A percentile compares a stretch with the other conserved stretches of the same genome.
These are phyloP conservation scores for Cladopsammia gracilis DNA, from an alignment of 64 coral and sea anemone species.

Conservation along the genomic window DNA sequence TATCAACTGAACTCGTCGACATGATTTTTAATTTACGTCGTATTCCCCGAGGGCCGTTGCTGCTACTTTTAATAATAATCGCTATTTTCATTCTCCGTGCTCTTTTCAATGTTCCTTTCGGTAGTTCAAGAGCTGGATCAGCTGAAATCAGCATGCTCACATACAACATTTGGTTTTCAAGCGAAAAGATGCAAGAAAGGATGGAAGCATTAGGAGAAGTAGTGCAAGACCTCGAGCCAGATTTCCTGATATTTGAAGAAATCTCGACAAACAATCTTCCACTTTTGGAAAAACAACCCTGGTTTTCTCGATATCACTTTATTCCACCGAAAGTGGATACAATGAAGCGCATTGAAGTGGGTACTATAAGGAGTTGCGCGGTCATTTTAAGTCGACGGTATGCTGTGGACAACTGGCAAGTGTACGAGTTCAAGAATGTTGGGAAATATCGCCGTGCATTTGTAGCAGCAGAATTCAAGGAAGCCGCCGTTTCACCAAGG, in stretches of 20 bases:
- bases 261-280: slow-evolving; percentile 41
- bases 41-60: too few species aligned
- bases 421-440: slow-evolving; percentile 62
- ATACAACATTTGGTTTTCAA: slow-evolving; percentile 71
- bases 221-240: slow-evolving; percentile 50
- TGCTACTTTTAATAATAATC: too few species aligned
- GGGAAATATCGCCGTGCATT: slow-evolving; percentile 36
- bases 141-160: too few species aligned
- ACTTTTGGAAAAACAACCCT: slow-evolving; percentile 63
- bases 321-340: slow-evolving; percentile 13
- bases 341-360: neutral
- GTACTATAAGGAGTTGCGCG: neutral
- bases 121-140: too few species aligned
- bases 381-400: slow-evolving; percentile 54
- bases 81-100: too few species aligned
- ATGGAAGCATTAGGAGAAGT: slow-evolving; percentile 72
- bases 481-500: neutral
- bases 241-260: slow-evolving; percentile 73
- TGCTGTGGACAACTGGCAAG: slow-evolving; percentile 28
- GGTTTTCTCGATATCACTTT: slow-evolving; percentile 64
- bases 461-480: slow-evolving; percentile 48
- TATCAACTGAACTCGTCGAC: too few species aligned
- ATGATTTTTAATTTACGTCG: too few species aligned
- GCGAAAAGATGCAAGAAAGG: slow-evolving; percentile 42
- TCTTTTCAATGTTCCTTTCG: too few species aligned